Conservation (phyloP, 1,140 invertebrate species). For the Teleogryllus occipitalis region DNA sequence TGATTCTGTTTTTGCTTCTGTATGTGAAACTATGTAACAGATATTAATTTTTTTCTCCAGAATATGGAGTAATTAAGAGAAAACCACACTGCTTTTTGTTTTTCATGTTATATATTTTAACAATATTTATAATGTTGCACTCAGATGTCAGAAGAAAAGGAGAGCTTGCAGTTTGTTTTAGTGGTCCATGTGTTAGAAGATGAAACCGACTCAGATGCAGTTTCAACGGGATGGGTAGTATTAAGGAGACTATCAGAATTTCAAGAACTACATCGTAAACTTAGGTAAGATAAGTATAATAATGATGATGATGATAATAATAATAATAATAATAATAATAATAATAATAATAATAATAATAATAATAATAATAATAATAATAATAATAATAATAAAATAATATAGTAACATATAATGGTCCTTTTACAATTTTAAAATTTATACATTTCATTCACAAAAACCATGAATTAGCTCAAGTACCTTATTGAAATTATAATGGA, state of each 20-base stretch:
- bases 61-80: too few species aligned
- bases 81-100: neutral
- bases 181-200: constrained; percentile 68
- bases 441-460: too few species aligned
- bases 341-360: neutral
- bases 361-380: too few species aligned
- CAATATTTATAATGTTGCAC: constrained; percentile 15
- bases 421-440: too few species aligned
- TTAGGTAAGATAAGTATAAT: constrained; percentile 41
- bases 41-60: neutral
- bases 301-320: too few species aligned
- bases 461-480: too few species aligned
- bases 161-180: constrained; percentile 70
- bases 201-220: constrained; percentile 50
- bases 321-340: too few species aligned
- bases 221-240: constrained; percentile 75
- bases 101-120: neutral
- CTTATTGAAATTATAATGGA: too few species aligned
- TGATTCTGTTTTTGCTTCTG: constrained; percentile 31
- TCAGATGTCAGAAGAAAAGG: constrained; percentile 66
- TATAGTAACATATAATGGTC: too few species aligned
- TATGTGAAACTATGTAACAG: neutral
- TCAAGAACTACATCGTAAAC: constrained; percentile 72
- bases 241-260: constrained; percentile 74
- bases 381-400: too few species aligned